Base-by-base conservation (phyloP, 2,888 invertebrate species). In the Drosophila rellima region DNA sequence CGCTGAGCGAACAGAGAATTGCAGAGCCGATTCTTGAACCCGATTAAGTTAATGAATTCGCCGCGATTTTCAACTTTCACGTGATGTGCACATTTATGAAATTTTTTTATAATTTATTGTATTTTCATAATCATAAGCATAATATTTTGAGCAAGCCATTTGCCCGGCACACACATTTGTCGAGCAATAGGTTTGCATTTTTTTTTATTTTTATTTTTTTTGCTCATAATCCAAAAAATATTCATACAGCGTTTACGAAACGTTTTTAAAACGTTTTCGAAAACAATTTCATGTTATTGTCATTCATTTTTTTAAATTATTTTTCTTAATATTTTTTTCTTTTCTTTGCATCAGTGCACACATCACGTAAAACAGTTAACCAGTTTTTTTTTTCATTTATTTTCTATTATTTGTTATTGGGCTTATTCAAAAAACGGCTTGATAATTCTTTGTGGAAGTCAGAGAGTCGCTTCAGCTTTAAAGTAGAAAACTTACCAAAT, bases 401-500 rank as follows among this genome's bases (percentile, higher is more conserved):
- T 7, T 8, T 37, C 45, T 48, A 31, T 71, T 26, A 2, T 26
- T 39, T 7, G 2, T 78, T 17, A 61, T 20, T 11, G 45, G 78
- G 61, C n/a, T 40, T 11, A 18, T 54, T 3, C 39, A 26, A 51
- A 8, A 10, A 13, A 33, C 56, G 17, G 20, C 44, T 3, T 10
- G 3, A 31, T 18, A 39, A 54, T 54, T 63, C 69, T 47, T 50
- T 23, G 13, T 31, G 37, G 8, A 44, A 39, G 33, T 15, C 67
- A 62, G 63, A 56, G 48, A 8, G 13, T 5, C 51, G 50, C 6
- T 23, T 33, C 0, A 13, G 2, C 3, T 7, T 45, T 29, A 23
- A n/a, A 23, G 17, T 8, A 15, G 8, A 17, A 3, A 37, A 83
- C 83, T 79, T 83, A 80, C 79, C 82, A 42, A 33, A 10, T 29